These are phyloP conservation scores for Columba livia DNA, from an alignment of 2,113 vertebrate species.

Conservation along the genomic window DNA sequence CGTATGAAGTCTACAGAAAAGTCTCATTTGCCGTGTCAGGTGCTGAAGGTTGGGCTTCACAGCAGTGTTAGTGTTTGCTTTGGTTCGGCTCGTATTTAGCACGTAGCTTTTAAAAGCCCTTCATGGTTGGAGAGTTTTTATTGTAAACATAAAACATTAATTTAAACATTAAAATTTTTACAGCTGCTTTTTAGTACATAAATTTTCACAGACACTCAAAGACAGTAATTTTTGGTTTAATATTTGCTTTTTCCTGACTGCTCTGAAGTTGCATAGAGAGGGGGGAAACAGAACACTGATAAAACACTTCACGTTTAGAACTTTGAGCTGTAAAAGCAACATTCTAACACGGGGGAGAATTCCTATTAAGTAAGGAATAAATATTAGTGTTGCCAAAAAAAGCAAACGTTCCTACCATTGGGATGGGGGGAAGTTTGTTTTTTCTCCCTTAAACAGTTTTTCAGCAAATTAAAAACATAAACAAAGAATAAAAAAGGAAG, in stretches of 20 bases:
- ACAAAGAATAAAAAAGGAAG: background rate
- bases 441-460: background rate
- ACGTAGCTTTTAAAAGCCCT: constrained; percentile 74
- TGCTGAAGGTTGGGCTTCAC: background rate
- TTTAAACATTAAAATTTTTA: constrained; percentile 82
- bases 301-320: background rate
- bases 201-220: constrained; percentile 73
- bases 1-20: background rate
- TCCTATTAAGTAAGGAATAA: constrained; percentile 12
- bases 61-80: constrained; percentile 34
- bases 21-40: background rate
- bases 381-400: constrained; percentile 13
- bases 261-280: background rate
- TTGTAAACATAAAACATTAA: constrained; percentile 81
- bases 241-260: constrained; percentile 43
- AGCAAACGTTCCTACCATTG: background rate
- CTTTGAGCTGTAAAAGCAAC: background rate
- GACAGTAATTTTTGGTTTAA: constrained; percentile 55
- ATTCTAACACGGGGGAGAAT: background rate
- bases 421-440: background rate
- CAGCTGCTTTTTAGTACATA: constrained; percentile 76
- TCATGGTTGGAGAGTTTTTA: constrained; percentile 75
- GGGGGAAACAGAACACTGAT: background rate
- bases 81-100: constrained; percentile 61
- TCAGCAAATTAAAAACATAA: background rate